These are phyloP conservation scores for Chascanopsetta lugubris DNA, from an alignment of 2,113 vertebrate species.

Conservation along the genomic window DNA sequence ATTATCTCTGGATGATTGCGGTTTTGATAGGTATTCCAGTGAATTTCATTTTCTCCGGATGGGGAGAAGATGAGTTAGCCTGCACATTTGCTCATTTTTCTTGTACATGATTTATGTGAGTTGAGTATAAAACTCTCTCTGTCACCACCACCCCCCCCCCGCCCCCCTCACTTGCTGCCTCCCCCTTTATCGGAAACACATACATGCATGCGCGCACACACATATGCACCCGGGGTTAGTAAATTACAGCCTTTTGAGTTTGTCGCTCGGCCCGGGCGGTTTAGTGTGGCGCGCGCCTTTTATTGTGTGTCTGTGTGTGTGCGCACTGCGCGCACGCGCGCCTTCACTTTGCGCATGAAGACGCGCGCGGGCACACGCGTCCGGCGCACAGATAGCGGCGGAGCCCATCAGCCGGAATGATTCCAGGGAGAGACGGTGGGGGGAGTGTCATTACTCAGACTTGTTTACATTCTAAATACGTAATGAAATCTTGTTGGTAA, in stretches of 20 bases:
- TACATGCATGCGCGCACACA: conserved; percentile 52
- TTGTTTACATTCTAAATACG: conserved; percentile 99
- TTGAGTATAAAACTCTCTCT: conserved; percentile 97
- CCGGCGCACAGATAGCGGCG: conserved; percentile 68
- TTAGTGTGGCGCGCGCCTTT: conserved; percentile 25
- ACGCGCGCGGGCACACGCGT: no score
- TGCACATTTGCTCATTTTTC: conserved; percentile 99
- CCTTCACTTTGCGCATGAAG: conserved; percentile 20
- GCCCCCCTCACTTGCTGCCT: conserved; percentile 10
- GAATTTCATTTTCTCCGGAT: conserved; percentile 99
- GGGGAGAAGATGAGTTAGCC: conserved; percentile 98
- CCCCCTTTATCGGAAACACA: conserved; percentile 60
- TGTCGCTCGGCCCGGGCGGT: conserved; percentile 86
- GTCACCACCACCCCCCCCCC: conserved; percentile 4
- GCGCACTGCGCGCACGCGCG: conserved; percentile 30
- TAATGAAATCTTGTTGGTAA: conserved; percentile 99
- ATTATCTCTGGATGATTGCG: conserved; percentile 99
- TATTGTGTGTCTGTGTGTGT: conserved; percentile 31
- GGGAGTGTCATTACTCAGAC: conserved; percentile 98
- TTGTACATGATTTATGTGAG: conserved; percentile 99
- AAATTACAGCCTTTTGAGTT: conserved; percentile 91
- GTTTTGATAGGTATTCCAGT: conserved; percentile 99
- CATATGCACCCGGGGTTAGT: conserved; percentile 66
- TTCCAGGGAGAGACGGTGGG: conserved; percentile 74
- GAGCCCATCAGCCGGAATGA: conserved; percentile 87